Percentiles rank a stretch among this genome's conserved stretches.
These are phyloP conservation scores for Cariama cristata DNA, from an alignment of 2,113 vertebrate species.

Conservation along the genomic window DNA sequence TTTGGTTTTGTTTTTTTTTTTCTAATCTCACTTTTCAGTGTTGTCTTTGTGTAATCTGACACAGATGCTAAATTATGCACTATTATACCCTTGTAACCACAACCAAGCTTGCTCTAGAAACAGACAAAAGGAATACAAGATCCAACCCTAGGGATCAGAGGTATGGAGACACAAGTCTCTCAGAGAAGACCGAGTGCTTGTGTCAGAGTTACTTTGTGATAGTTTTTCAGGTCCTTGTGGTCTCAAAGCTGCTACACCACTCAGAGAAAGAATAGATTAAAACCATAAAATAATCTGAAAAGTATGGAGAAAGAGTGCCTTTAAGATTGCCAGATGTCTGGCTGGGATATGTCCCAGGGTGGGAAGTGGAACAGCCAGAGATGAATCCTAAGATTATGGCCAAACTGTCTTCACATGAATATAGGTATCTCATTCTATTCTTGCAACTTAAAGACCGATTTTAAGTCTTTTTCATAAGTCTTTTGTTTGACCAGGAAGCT, in stretches of 20 bases:
- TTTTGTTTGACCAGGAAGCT: neutral
- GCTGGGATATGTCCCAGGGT: neutral
- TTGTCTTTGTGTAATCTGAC: neutral
- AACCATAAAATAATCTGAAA: neutral
- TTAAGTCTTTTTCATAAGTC: neutral
- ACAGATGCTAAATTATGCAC: neutral
- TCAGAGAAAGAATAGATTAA: neutral
- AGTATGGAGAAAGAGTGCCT: neutral
- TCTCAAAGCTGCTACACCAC: neutral
- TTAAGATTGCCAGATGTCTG: neutral
- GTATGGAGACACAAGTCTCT: neutral
- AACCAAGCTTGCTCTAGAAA: neutral
- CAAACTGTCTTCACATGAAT: neutral
- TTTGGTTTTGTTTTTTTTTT: neutral
- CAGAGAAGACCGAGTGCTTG: neutral
- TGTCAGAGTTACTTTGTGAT: neutral
- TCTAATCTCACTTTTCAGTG: neutral
- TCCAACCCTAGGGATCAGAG: neutral
- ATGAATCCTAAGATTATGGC: neutral
- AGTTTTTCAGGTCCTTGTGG: neutral
- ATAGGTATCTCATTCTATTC: neutral
- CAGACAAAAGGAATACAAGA: neutral
- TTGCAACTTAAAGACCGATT: neutral
- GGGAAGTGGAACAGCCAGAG: neutral
- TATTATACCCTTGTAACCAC: neutral